Base-by-base conservation (phyloP, 2,888 invertebrate genomes). In the Rhingia campestris region DNA sequence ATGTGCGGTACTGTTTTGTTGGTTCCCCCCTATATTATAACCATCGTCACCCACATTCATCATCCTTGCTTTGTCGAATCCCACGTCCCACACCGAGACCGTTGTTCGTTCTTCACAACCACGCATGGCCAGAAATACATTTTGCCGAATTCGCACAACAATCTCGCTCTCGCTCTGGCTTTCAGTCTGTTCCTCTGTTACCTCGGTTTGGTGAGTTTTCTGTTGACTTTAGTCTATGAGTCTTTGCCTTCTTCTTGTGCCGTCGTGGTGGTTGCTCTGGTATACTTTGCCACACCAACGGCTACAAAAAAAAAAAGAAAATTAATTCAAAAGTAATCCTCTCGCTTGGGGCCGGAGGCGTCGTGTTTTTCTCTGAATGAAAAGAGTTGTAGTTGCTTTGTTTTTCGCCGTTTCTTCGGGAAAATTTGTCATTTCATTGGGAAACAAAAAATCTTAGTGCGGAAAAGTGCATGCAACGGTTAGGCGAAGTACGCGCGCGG, bases 221-320 rank as follows among this genome's bases (percentile, higher is more conserved):
- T 82, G 73, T 69, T 79, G 79, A 82, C 79, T 82, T 79, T 37
- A 53, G 79, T 59, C 35, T 69, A 73, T 74, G 73, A 82, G 82
- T 82, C 77, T 77, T 79, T 79, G 82, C 63, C 53, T 79, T 82
- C 82, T 67, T 69, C 73, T 69, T 58, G 82, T 82, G 69, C 79
- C 69, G 75, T 81, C 63, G 82, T 82, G 58, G 82, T 82, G 67
- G 63, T 51, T 73, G 73, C 58, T 63, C 39, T 54, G 53, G 12
- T 45, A 69, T 63, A 63, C 69, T 69, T 53, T 63, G 77, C 58
- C 63, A 73, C 73, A 69, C 56, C 69, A 69, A 67, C 39, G 51
- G 39, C 37, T 53, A 66, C 9, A 59, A 74, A 66, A 51, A 12
- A 63, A 39, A 35, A 69, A 70, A 56, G 22, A 66, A 43, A 72